Evolutionary conservation across 1,140 invertebrate genomes (phyloP).

Genomic region (Nomia melanderi): DNA sequence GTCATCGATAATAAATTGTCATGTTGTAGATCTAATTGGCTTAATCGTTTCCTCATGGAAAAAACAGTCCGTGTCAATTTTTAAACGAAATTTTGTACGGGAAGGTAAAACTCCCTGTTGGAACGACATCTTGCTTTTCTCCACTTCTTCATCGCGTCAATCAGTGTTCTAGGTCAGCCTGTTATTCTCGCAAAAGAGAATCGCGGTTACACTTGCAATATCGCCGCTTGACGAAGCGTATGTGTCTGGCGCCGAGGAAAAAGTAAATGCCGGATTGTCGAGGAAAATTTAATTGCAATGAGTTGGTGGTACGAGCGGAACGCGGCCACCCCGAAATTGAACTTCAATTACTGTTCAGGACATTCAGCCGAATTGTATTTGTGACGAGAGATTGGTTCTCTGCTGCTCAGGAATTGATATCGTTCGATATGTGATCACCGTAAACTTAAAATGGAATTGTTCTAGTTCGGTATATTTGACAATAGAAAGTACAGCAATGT

Average conservation of each 20-base stretch:
- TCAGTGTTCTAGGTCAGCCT: not conserved
- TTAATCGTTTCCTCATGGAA: no score
- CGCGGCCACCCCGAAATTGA: not conserved
- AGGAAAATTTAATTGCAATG: slow-evolving; percentile 4
- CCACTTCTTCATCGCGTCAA: not conserved
- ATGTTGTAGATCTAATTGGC: no score
- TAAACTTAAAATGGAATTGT: no score
- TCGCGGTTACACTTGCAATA: slow-evolving; percentile 20
- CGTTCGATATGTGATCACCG: no score
- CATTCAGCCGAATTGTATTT: not conserved
- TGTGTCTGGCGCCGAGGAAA: not conserved
- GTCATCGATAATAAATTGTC: no score
- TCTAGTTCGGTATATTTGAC: no score
- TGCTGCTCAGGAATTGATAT: not conserved
- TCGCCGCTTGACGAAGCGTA: not conserved
- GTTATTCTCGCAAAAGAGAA: slow-evolving; percentile 7
- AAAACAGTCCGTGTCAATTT: no score
- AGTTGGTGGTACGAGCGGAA: not conserved
- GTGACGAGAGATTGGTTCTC: not conserved
- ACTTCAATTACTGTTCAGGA: slow-evolving; percentile 2
- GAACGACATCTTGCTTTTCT: not conserved
- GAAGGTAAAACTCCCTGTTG: no score
- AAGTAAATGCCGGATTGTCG: not conserved
- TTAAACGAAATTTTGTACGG: no score
- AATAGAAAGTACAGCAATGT: no score